Evolutionary conservation across 2,888 invertebrate genomes (phyloP).

Genomic region (Lapara coniferarum): DNA sequence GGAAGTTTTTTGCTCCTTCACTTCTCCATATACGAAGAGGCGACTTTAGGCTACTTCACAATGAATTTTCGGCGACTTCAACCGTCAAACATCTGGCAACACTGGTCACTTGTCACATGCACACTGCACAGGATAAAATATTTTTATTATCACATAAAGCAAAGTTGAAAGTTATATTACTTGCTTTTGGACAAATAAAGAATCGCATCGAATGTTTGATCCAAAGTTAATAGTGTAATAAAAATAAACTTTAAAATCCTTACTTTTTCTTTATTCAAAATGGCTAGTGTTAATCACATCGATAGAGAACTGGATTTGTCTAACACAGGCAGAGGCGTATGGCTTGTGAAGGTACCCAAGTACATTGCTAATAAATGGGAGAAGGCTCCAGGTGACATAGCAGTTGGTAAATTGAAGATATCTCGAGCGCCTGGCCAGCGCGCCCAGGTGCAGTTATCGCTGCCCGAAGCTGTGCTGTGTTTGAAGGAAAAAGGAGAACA

Average conservation of each 20-base stretch:
- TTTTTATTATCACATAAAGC: too few species aligned
- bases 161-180: too few species aligned
- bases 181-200: too few species aligned
- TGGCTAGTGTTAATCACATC: conserved; percentile 77
- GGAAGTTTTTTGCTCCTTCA: too few species aligned
- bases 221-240: too few species aligned
- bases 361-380: conserved; percentile 98
- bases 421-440: conserved; percentile 90
- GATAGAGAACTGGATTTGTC: conserved; percentile 94
- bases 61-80: too few species aligned
- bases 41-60: too few species aligned
- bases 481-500: conserved; percentile 91
- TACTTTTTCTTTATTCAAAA: conserved; percentile 35
- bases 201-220: too few species aligned
- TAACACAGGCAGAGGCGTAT: conserved; percentile 95
- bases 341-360: conserved; percentile 98
- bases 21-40: too few species aligned
- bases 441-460: conserved; percentile 93
- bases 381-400: conserved; percentile 94
- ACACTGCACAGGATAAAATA: background rate
- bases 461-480: conserved; percentile 91
- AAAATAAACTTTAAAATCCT: too few species aligned
- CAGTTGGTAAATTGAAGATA: conserved; percentile 96
- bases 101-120: too few species aligned
- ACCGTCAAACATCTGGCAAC: too few species aligned